phyloP scores from a whole-genome alignment of 2,888 invertebrate species.

The Apodemia duryi region DNA sequence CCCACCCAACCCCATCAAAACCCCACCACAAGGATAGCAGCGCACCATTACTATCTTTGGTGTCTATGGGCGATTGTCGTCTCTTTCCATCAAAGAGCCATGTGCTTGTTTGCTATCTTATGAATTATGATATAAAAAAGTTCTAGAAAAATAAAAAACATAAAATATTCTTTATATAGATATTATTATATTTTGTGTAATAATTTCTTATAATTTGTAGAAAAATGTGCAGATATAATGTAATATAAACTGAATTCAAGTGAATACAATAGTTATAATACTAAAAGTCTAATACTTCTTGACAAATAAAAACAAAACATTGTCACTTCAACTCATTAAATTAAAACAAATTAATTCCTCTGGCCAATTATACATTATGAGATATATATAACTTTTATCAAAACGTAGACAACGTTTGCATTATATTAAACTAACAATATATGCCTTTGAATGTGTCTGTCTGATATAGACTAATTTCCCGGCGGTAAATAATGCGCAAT shows the following conservation, averaged over 20 bases:
- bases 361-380: constrained; percentile 20
- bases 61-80: too few species aligned
- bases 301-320: constrained; percentile 11
- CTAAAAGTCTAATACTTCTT: constrained; percentile 34
- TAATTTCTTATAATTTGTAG: constrained; percentile 65
- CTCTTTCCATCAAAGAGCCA: too few species aligned
- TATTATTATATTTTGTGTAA: constrained; percentile 68
- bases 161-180: constrained; percentile 28
- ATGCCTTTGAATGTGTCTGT: background rate
- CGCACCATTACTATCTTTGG: too few species aligned
- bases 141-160: background rate
- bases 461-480: too few species aligned
- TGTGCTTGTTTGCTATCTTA: too few species aligned
- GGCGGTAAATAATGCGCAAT: too few species aligned
- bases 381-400: constrained; percentile 14
- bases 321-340: constrained; percentile 4
- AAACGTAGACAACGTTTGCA: background rate
- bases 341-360: constrained; percentile 6
- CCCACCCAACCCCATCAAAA: too few species aligned
- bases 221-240: constrained; percentile 74
- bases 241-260: constrained; percentile 48
- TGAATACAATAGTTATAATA: constrained; percentile 52
- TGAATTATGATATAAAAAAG: too few species aligned
- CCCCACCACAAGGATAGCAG: too few species aligned
- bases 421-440: background rate